Base-by-base conservation (phyloP, 37 sponge, comb jelly and placozoan species). In the Aplysina aerophoba region DNA sequence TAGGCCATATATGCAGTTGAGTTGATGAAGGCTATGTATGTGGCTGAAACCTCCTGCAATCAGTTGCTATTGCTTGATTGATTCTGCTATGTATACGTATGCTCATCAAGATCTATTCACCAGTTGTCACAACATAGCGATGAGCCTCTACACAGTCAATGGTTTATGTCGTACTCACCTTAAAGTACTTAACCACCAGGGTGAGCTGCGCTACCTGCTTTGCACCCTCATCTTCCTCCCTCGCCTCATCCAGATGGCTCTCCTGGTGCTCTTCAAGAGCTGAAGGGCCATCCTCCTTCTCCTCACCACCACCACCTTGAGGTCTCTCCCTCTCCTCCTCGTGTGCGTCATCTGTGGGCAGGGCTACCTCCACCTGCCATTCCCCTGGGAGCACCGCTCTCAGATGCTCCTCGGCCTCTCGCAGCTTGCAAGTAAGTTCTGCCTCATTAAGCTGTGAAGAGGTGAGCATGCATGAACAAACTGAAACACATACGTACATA, bases 121-220 rank as follows among this genome's bases (percentile, higher is more conserved):
- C n/a, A n/a, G n/a, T 44, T 44, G 50, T 44, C 8, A 44, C 50
- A 44, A 44, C 50, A n/a, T n/a, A n/a, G n/a, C n/a, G n/a, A n/a
- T n/a, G n/a, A n/a, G n/a, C n/a, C n/a, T n/a, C n/a, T n/a, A n/a
- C n/a, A n/a, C n/a, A n/a, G n/a, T n/a, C n/a, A n/a, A n/a, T n/a
- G n/a, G n/a, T n/a, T n/a, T n/a, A n/a, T n/a, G n/a, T n/a, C n/a
- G 33, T 0, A 75, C 85, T 82, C 20, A 87, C 91, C 57, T 41
- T 81, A 21, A 91, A 68, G 63, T 91, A 85, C 55, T 81, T 56
- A 0, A 92, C 87, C n/a, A 88, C 83, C 12, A 73, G 85, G 19
- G 81, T 61, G 60, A 87, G 92, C 55, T 91, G 71, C 28, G 81
- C 87, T 5, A 84, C 84, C 22, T 84, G 78, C 67, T 41, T 64